Evolutionary conservation across 1,140 invertebrate genomes (phyloP).

Genomic region (Cherax destructor): DNA sequence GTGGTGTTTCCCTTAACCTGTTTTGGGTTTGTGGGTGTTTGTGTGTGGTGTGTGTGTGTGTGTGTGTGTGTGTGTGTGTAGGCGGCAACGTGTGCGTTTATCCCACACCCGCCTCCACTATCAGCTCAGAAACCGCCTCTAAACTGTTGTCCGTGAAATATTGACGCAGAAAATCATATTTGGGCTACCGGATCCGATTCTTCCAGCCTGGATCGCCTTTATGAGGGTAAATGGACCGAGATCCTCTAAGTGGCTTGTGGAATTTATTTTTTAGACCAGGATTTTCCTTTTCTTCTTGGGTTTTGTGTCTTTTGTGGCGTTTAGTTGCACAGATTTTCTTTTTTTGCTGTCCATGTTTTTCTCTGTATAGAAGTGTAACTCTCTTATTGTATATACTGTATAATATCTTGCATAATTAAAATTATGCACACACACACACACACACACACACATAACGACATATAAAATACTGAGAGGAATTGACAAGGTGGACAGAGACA

Average conservation of each 20-base stretch:
- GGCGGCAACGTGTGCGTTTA: neutral
- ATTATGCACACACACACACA: too few species aligned
- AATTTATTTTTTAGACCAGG: constrained; percentile 3
- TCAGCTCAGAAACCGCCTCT: constrained; percentile 23
- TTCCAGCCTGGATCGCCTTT: constrained; percentile 40
- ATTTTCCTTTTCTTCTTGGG: neutral
- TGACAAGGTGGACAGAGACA: too few species aligned
- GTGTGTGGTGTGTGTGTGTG: neutral
- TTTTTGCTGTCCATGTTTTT: too few species aligned
- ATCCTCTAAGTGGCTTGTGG: constrained; percentile 48
- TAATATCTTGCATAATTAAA: too few species aligned
- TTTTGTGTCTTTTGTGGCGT: neutral
- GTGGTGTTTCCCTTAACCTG: too few species aligned
- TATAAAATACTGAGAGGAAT: too few species aligned
- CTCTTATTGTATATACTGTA: too few species aligned
- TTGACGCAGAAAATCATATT: constrained; percentile 54
- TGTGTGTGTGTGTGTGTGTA: neutral
- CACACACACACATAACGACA: too few species aligned
- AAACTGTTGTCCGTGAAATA: constrained; percentile 55
- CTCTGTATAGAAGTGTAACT: too few species aligned
- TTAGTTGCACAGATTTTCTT: too few species aligned
- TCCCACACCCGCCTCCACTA: neutral
- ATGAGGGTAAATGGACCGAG: constrained; percentile 50
- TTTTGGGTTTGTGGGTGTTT: too few species aligned
- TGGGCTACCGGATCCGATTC: constrained; percentile 41